phyloP scores from a whole-genome alignment of 2,797 vertebrate genomes.

The Acipenser oxyrinchus region DNA sequence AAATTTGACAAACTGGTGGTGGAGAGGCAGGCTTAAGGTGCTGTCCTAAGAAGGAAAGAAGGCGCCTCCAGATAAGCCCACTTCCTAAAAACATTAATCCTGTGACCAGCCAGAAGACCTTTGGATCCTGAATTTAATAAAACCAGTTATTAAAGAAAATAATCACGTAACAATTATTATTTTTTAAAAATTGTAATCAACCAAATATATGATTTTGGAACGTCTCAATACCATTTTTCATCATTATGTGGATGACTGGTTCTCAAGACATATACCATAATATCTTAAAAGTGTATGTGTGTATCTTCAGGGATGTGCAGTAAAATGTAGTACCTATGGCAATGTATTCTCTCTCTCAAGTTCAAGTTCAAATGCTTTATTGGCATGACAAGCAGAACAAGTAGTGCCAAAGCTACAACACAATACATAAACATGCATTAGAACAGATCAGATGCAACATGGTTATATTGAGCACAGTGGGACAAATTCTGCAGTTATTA shows the following conservation, averaged over 20 bases:
- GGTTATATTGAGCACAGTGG: no score
- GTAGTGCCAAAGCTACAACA: no score
- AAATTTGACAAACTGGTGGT: constrained; percentile 54
- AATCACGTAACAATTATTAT: background rate
- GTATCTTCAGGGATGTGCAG: no score
- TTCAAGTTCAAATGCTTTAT: no score
- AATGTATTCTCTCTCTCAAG: no score
- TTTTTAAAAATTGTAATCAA: no score
- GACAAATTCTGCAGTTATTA: no score
- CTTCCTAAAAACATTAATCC: constrained; percentile 96
- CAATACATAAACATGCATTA: no score
- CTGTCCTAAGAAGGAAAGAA: constrained; percentile 87
- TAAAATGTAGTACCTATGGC: no score
- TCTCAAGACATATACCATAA: background rate
- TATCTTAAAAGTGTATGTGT: background rate
- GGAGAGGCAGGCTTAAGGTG: constrained; percentile 74
- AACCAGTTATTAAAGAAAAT: background rate
- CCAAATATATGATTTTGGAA: background rate
- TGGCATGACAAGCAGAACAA: no score
- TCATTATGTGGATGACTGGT: background rate
- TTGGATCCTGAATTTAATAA: constrained; percentile 65
- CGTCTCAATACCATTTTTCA: background rate
- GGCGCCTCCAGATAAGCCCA: constrained; percentile 89
- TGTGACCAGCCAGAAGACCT: constrained; percentile 89
- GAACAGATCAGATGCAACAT: no score